A percentile compares a stretch with the other conserved stretches of the same genome.
Conservation (phyloP, 2,888 invertebrate genomes). For the Drosophila nigricruria region DNA sequence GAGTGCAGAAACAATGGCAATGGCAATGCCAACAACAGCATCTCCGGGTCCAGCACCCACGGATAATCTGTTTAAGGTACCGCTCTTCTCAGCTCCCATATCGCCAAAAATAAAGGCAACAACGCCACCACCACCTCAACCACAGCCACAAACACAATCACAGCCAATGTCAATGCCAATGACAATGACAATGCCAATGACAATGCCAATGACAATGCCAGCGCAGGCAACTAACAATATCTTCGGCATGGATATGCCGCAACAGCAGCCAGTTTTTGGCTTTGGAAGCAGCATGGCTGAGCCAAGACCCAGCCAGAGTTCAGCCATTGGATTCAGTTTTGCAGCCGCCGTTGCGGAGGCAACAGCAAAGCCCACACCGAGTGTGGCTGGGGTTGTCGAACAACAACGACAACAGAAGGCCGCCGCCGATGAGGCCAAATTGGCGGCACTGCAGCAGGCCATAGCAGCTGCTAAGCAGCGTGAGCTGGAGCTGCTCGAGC, state of each 20-base stretch:
- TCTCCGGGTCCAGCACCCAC: not conserved
- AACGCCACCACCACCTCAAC: constrained; percentile 32
- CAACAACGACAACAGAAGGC: constrained; percentile 27
- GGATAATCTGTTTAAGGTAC: constrained; percentile 82
- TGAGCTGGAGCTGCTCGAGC: constrained; percentile 47
- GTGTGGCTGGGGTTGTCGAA: not conserved
- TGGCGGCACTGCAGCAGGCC: constrained; percentile 52
- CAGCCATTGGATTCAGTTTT: constrained; percentile 13
- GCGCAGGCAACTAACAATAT: not conserved
- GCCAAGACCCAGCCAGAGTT: not conserved
- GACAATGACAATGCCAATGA: not conserved
- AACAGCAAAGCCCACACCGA: constrained; percentile 14
- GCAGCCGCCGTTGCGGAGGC: constrained; percentile 25
- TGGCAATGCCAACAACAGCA: not conserved
- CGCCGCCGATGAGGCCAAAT: constrained; percentile 41
- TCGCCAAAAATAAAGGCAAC: constrained; percentile 56
- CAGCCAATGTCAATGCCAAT: no score
- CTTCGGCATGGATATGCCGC: constrained; percentile 6
- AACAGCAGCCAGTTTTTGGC: not conserved
- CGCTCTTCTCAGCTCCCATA: constrained; percentile 62
- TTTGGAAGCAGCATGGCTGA: constrained; percentile 21
- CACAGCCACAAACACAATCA: not conserved
- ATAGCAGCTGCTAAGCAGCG: constrained; percentile 59
- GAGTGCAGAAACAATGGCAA: not conserved
- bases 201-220: not conserved